Evolutionary conservation across 1,140 invertebrate genomes (phyloP), one percentile per base, ranked within the genome.

Genomic region (Drosophila pruinosa): DNA sequence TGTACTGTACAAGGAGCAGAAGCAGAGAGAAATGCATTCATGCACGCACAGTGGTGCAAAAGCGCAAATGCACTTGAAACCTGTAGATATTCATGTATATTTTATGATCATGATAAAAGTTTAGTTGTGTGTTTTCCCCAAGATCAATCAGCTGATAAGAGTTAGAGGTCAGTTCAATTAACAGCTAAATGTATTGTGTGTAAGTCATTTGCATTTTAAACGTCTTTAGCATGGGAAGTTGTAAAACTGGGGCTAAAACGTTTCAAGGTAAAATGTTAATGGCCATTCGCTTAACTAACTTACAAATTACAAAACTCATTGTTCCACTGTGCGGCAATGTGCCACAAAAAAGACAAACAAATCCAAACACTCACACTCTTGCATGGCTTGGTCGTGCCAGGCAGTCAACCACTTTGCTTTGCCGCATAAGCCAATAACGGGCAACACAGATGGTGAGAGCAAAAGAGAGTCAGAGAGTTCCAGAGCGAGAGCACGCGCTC

Each of bases 391-490:
- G 54, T 41, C 62, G 74, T 70, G 36, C 34, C 58, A 58, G 53
- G 54, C 48, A 69, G 74, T 70, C 71, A 77, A 86, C 81, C 81
- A 86, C 81, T 81, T 86, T 86, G 76, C 65, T 71, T n/a, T 70
- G 76, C 80, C 68, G 72, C 80, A 85, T 67, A 73, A 67, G 73
- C 81, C 81, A 85, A 86, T 86, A 85, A 75, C 71, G 75, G n/a
- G 41, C 57, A 19, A 43, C 34, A 78, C 26, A 63, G 34, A 67
- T 31, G 34, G 70, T 57, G 69, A 67, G 63, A 59, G 28, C 7
- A 22, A 52, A 12, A 57, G n/a, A 24, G 34, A 52, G 21, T 45
- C 14, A 31, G 52, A 53, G 50, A 53, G 28, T 14, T n/a, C 61
- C 26, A 38, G 24, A 45, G 53, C 38, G 58, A 62, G 72, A 61